phyloP scores from a whole-genome alignment of 2,113 vertebrate genomes.

The human (Homo sapiens) region GRCh38 chr12:90993501-90994000 shows the following conservation, averaged over 20 bases:
- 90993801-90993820: background rate
- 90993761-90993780: background rate
- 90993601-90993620: background rate
- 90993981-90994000: background rate
- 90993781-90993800: background rate
- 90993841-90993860: background rate
- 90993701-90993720: background rate
- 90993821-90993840: background rate
- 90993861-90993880: background rate
- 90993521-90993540: background rate
- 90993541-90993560: background rate
- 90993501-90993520: background rate
- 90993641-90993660: background rate
- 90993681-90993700: background rate
- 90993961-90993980: background rate
- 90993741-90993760: background rate
- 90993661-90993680: background rate
- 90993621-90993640: background rate
- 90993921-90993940: background rate
- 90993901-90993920: background rate
- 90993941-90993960: background rate
- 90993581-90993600: background rate
- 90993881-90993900: background rate
- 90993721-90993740: background rate
- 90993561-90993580: background rate